phyloP scores from a whole-genome alignment of 2,888 invertebrate species.

The Cheilosia variabilis region DNA sequence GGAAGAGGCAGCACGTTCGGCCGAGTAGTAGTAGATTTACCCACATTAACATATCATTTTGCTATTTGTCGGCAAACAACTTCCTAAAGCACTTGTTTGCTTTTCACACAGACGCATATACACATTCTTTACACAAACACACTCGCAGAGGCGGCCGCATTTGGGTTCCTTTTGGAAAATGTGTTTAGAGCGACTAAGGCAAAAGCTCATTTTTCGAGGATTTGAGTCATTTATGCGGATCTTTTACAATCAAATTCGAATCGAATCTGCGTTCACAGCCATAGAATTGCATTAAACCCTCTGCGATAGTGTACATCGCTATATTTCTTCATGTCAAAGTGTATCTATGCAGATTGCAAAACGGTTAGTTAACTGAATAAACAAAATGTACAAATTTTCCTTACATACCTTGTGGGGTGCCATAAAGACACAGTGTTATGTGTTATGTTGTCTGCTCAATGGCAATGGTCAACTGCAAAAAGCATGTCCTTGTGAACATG shows the following conservation, averaged over 20 bases:
- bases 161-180: conserved; percentile 60
- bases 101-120: conserved; percentile 53
- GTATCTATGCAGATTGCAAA: conserved; percentile 60
- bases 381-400: conserved; percentile 54
- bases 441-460: conserved; percentile 51
- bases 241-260: conserved; percentile 59
- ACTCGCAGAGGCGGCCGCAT: not conserved
- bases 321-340: conserved; percentile 40
- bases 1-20: conserved; percentile 31
- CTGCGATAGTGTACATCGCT: not conserved
- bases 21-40: conserved; percentile 66
- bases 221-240: conserved; percentile 29
- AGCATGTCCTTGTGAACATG: conserved; percentile 45
- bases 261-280: conserved; percentile 29
- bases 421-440: conserved; percentile 59
- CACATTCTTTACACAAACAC: not conserved
- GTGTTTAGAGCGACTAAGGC: not conserved
- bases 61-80: conserved; percentile 75
- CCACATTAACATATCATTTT: conserved; percentile 75
- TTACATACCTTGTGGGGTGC: conserved; percentile 53
- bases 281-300: conserved; percentile 25
- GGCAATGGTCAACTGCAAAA: conserved; percentile 66
- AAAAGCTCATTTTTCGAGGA: conserved; percentile 49
- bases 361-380: conserved; percentile 69
- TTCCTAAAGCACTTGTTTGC: conserved; percentile 75